Evolutionary conservation across 2,888 invertebrate genomes (phyloP).

Genomic region (Panopea generosa): DNA sequence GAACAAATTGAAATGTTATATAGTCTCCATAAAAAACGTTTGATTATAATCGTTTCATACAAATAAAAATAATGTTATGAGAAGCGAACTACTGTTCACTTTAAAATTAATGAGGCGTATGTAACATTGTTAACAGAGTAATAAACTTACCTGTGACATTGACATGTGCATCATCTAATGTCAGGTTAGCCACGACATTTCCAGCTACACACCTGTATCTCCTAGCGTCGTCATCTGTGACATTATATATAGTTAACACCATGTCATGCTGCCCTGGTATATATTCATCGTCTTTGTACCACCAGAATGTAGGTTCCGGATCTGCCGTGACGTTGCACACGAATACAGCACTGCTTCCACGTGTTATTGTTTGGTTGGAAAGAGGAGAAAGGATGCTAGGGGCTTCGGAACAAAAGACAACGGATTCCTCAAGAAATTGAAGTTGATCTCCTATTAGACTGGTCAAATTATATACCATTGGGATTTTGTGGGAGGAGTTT

Average conservation of each 20-base stretch:
- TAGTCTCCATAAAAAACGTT: too few species aligned
- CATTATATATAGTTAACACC: slow-evolving; percentile 10
- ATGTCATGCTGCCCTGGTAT: neutral
- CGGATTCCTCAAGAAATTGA: slow-evolving; percentile 5
- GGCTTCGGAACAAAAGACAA: slow-evolving; percentile 42
- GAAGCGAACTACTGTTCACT: too few species aligned
- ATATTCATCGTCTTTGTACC: slow-evolving; percentile 31
- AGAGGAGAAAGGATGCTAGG: slow-evolving; percentile 21
- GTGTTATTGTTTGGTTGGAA: slow-evolving; percentile 19
- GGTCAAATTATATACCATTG: slow-evolving; percentile 3
- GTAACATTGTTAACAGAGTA: too few species aligned
- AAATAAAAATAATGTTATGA: too few species aligned
- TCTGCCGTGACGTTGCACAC: slow-evolving; percentile 25
- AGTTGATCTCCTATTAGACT: slow-evolving; percentile 7
- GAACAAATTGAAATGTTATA: too few species aligned
- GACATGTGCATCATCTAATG: slow-evolving; percentile 26
- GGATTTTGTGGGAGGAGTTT: slow-evolving; percentile 13
- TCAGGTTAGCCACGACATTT: slow-evolving; percentile 45
- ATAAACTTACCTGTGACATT: too few species aligned
- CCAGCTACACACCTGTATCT: slow-evolving; percentile 40
- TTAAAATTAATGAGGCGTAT: too few species aligned
- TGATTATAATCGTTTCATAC: too few species aligned
- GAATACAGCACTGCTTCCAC: slow-evolving; percentile 13
- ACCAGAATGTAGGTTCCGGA: slow-evolving; percentile 29
- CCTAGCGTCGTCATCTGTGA: slow-evolving; percentile 5